A percentile compares a stretch with the other conserved stretches of the same genome.
These are phyloP conservation scores for Coelinius sp. DNA, from an alignment of 2,888 invertebrate species.

Conservation along the genomic window DNA sequence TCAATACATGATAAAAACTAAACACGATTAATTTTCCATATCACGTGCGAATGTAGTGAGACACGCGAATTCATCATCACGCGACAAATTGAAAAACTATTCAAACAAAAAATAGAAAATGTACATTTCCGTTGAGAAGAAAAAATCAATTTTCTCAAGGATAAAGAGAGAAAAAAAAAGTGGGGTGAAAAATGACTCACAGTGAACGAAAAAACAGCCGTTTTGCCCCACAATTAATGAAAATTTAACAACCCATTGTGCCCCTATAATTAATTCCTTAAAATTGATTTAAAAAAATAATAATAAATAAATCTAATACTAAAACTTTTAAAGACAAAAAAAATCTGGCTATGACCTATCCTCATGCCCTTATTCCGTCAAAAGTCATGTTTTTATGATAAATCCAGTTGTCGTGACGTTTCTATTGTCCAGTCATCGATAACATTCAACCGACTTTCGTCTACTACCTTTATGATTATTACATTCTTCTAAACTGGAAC, in stretches of 20 bases:
- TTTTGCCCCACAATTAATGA: too few relatives aligned
- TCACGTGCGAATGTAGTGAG: background rate
- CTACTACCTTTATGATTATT: constrained; percentile 4
- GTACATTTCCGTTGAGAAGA: background rate
- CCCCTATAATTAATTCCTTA: too few relatives aligned
- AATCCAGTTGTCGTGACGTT: constrained; percentile 4
- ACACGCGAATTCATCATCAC: constrained; percentile 3
- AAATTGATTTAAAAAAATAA: too few relatives aligned
- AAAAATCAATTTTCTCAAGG: background rate
- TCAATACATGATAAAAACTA: background rate
- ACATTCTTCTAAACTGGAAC: background rate
- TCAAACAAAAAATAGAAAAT: background rate
- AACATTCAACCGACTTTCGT: constrained; percentile 4
- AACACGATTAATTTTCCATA: background rate
- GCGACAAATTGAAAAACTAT: background rate
- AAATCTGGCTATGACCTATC: constrained; percentile 8
- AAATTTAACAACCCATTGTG: too few relatives aligned
- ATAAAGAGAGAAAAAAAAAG: background rate
- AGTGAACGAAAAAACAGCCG: too few relatives aligned
- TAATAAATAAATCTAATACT: too few relatives aligned
- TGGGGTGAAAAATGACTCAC: too few relatives aligned
- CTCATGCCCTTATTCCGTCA: background rate
- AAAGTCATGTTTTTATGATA: background rate
- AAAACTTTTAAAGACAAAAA: background rate
- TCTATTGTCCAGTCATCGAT: constrained; percentile 13